phyloP scores from a whole-genome alignment of 2,888 invertebrate species.

The Limnephilus lunatus region DNA sequence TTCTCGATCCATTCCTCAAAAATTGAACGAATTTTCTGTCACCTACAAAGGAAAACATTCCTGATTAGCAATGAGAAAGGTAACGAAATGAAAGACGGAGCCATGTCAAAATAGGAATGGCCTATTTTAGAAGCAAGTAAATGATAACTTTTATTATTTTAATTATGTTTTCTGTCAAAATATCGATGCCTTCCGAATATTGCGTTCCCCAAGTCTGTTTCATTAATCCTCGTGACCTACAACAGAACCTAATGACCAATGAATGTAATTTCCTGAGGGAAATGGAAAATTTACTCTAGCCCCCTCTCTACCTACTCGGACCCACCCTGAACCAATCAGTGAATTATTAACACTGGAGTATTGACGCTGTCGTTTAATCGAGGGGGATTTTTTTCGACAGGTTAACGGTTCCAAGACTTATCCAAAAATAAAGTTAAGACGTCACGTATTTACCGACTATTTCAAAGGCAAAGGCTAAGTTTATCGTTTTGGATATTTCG shows the following conservation, averaged over 20 bases:
- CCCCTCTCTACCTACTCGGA: background rate
- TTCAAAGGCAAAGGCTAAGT: background rate
- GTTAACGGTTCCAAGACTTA: background rate
- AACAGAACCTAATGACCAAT: slow-evolving; percentile 57
- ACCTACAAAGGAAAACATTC: background rate
- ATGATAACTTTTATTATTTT: background rate
- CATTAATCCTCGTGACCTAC: slow-evolving; percentile 50
- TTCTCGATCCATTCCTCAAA: background rate
- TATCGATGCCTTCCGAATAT: slow-evolving; percentile 43
- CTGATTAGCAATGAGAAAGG: background rate
- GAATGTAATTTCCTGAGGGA: slow-evolving; percentile 60
- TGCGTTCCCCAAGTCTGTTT: slow-evolving; percentile 17
- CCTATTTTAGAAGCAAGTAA: background rate
- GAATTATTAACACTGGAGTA: slow-evolving; percentile 55
- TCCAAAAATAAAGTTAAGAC: background rate
- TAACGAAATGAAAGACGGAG: background rate
- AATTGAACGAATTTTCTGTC: background rate
- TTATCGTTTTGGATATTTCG: background rate
- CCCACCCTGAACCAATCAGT: slow-evolving; percentile 43
- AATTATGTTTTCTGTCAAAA: slow-evolving; percentile 42
- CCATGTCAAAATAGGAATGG: background rate
- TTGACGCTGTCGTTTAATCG: slow-evolving; percentile 51
- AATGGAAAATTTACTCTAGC: slow-evolving; percentile 56
- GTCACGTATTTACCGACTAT: background rate
- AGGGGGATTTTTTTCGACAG: slow-evolving; percentile 16